Evolutionary conservation across 2,888 invertebrate genomes (phyloP).

Genomic region (Luperina testacea): DNA sequence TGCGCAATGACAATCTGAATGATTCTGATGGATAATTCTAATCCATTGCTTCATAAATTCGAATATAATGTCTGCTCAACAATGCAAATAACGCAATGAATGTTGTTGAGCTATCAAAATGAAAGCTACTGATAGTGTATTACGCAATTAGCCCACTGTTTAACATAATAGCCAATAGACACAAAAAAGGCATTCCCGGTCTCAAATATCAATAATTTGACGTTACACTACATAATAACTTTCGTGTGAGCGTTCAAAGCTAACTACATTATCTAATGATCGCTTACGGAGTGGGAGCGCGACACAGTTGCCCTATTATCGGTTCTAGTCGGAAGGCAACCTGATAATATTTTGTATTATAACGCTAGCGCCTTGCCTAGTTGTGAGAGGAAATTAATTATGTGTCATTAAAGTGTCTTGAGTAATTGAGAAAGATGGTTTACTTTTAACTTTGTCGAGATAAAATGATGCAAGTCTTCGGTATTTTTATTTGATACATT

Average conservation of each 20-base stretch:
- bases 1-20: neutral
- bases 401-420: conserved; percentile 29
- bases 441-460: neutral
- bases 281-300: conserved; percentile 36
- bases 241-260: conserved; percentile 19
- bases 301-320: conserved; percentile 47
- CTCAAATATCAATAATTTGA: conserved; percentile 12
- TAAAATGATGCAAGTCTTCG: conserved; percentile 3
- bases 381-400: conserved; percentile 49
- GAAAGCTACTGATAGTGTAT: neutral
- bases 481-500: neutral
- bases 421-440: neutral
- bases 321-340: conserved; percentile 54
- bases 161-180: neutral
- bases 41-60: neutral
- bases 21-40: neutral
- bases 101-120: neutral
- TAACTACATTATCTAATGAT: conserved; percentile 57
- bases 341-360: conserved; percentile 58
- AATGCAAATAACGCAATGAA: neutral
- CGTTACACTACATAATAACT: conserved; percentile 5
- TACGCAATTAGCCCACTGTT: neutral
- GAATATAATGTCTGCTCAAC: neutral
- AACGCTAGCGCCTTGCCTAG: conserved; percentile 40
- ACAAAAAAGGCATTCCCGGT: neutral